Evolutionary conservation across 2,888 invertebrate species (phyloP).

Genomic region (Mimas tiliae): DNA sequence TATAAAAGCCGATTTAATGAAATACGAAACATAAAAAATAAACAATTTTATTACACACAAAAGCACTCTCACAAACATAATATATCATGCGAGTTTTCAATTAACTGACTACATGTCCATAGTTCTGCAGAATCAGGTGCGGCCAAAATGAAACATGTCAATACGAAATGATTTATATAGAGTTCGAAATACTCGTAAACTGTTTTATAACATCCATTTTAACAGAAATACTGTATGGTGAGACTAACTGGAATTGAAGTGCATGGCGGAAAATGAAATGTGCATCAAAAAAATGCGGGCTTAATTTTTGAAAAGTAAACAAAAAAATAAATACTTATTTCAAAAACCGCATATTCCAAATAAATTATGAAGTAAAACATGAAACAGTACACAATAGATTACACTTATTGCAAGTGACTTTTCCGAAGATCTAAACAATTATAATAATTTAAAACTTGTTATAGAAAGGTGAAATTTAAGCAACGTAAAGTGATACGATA

Average conservation of each 20-base stretch:
- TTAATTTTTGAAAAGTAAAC: neutral
- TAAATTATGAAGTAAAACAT: neutral
- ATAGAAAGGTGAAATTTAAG: no score
- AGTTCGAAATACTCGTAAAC: constrained; percentile 32
- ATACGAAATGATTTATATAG: constrained; percentile 44
- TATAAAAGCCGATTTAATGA: no score
- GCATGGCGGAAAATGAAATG: neutral
- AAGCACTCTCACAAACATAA: neutral
- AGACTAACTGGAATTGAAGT: constrained; percentile 15
- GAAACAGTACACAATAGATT: no score
- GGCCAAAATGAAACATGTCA: constrained; percentile 40
- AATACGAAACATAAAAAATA: no score
- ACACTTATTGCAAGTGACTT: no score
- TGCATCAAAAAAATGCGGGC: neutral
- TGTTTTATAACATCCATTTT: constrained; percentile 4
- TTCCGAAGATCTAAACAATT: no score
- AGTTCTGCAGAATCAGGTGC: constrained; percentile 40
- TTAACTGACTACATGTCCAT: constrained; percentile 8
- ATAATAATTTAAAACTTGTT: no score
- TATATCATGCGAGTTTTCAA: constrained; percentile 17
- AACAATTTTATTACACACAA: neutral
- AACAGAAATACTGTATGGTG: neutral
- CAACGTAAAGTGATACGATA: no score
- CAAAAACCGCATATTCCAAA: no score
- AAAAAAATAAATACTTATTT: neutral